Evolutionary conservation across 2,113 vertebrate species (phyloP).

Genomic region (Vulpes ferrilata): DNA sequence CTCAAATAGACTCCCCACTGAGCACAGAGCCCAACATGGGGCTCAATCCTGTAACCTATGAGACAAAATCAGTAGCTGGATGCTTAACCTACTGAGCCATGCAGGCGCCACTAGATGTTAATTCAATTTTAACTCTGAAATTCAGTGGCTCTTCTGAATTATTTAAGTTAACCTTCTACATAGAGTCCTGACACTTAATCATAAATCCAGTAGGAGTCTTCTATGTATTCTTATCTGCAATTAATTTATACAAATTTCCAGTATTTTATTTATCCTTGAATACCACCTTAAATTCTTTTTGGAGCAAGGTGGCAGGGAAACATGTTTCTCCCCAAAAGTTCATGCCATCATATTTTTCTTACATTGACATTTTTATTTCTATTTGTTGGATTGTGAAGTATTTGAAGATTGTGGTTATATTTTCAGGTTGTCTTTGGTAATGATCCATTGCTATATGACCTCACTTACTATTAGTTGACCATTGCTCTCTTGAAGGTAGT

Average conservation of each 20-base stretch:
- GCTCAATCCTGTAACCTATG: background rate
- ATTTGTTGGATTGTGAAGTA: background rate
- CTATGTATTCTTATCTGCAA: background rate
- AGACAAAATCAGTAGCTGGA: background rate
- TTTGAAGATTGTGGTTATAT: background rate
- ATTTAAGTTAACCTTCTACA: background rate
- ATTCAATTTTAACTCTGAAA: background rate
- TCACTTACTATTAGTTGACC: background rate
- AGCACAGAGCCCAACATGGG: background rate
- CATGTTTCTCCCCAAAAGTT: background rate
- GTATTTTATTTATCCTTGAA: background rate
- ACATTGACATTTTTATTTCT: background rate
- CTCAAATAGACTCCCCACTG: background rate
- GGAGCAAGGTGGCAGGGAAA: background rate
- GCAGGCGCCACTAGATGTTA: background rate
- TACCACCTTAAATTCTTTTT: background rate
- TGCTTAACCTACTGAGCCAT: background rate
- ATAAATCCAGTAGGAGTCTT: background rate
- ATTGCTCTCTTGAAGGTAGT: background rate
- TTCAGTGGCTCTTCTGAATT: background rate
- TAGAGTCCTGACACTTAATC: background rate
- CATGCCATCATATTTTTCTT: background rate
- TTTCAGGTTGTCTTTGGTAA: slow-evolving; percentile 10
- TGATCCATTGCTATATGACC: background rate
- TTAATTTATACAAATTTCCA: background rate